phyloP scores from a whole-genome alignment of 1,140 invertebrate genomes.

The Teleopsis dalmanni region DNA sequence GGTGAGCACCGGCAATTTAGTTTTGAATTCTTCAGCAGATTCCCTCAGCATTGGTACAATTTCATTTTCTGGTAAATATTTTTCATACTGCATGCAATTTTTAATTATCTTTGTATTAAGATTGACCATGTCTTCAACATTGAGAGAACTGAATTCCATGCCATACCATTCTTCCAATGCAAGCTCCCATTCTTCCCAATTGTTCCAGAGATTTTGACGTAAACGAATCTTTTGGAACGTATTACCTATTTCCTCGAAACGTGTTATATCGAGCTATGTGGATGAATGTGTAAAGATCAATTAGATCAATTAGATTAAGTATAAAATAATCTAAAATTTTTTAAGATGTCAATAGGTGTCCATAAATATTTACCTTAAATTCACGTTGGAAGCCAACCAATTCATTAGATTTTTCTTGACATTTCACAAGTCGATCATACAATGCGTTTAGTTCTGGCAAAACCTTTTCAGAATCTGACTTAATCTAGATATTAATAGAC shows the following conservation, averaged over 20 bases:
- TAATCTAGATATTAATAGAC: slow-evolving; percentile 45
- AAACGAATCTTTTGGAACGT: slow-evolving; percentile 69
- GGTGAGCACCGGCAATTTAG: slow-evolving; percentile 48
- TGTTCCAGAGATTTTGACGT: slow-evolving; percentile 69
- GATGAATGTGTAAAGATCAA: background rate
- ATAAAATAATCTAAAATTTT: background rate
- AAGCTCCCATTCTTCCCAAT: slow-evolving; percentile 60
- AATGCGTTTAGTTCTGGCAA: slow-evolving; percentile 55
- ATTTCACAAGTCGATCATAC: slow-evolving; percentile 51
- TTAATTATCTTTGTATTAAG: slow-evolving; percentile 60
- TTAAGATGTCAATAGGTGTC: background rate
- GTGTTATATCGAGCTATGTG: slow-evolving; percentile 58
- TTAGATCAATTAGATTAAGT: background rate
- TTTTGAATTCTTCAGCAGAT: slow-evolving; percentile 67
- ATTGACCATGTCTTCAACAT: slow-evolving; percentile 63
- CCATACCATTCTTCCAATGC: slow-evolving; percentile 45
- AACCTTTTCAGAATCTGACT: slow-evolving; percentile 59
- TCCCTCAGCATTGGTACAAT: slow-evolving; percentile 66
- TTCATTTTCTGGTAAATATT: slow-evolving; percentile 67
- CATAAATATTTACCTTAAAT: slow-evolving; percentile 51
- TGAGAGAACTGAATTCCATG: slow-evolving; percentile 58
- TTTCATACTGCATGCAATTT: slow-evolving; percentile 65
- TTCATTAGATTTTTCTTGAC: slow-evolving; percentile 57
- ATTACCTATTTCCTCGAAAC: slow-evolving; percentile 71
- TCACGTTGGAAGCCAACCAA: slow-evolving; percentile 62